Percentiles rank a stretch among this genome's conserved stretches.
Evolutionary conservation across 2,113 vertebrate species (phyloP).

Genomic region (Rhinoderma darwinii): DNA sequence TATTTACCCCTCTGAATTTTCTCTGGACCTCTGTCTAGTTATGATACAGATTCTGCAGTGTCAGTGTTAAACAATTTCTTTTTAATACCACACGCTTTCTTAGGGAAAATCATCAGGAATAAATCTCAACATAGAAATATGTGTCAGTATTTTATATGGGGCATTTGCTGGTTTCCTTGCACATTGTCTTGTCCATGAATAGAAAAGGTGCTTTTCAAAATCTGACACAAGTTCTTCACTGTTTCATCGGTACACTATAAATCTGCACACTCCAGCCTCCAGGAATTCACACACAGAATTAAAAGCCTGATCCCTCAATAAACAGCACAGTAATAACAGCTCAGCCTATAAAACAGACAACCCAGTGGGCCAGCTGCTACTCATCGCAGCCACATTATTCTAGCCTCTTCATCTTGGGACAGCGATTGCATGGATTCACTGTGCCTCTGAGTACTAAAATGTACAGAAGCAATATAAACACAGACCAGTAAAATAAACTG

Average conservation of each 20-base stretch:
- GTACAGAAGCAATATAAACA: conserved; percentile 35
- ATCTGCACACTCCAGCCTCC: conserved; percentile 38
- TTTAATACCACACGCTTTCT: background rate
- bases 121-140: background rate
- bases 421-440: conserved; percentile 43
- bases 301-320: conserved; percentile 51
- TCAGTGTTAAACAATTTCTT: background rate
- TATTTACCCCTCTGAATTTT: background rate
- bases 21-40: background rate
- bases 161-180: conserved; percentile 21
- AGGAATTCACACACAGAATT: conserved; percentile 36
- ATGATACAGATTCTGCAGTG: background rate
- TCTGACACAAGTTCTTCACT: conserved; percentile 39
- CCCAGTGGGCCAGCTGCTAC: conserved; percentile 26
- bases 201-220: conserved; percentile 35
- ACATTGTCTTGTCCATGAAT: conserved; percentile 6
- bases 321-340: conserved; percentile 42
- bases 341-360: conserved; percentile 34
- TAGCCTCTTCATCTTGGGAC: conserved; percentile 34
- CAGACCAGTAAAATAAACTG: conserved; percentile 42
- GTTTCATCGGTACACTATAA: conserved; percentile 41
- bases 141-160: conserved; percentile 23
- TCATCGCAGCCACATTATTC: conserved; percentile 44
- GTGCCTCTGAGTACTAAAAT: conserved; percentile 48
- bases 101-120: background rate